A percentile compares a stretch with the other conserved stretches of the same genome.
phyloP scores from a whole-genome alignment of 2,797 vertebrate genomes.

The Brachymystax lenok region DNA sequence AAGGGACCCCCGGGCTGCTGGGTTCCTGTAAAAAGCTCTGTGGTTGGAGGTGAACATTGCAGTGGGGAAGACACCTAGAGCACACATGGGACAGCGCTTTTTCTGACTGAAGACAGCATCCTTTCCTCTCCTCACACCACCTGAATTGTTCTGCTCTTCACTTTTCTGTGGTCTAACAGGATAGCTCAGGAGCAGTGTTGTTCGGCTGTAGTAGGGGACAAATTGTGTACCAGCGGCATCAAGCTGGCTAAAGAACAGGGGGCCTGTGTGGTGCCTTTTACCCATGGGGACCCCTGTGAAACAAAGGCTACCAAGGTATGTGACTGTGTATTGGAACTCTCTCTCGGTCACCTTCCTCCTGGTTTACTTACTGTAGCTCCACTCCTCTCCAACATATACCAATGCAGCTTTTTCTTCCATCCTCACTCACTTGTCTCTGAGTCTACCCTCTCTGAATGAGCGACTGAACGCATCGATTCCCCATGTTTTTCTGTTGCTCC shows the following conservation, averaged over 20 bases:
- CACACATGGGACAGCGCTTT: conserved; percentile 21
- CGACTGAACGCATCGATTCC: too few species aligned
- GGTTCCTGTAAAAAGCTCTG: conserved; percentile 17
- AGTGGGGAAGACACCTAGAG: conserved; percentile 56
- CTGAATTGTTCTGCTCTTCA: not conserved
- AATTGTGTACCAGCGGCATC: conserved; percentile 77
- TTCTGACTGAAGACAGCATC: not conserved
- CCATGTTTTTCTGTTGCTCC: too few species aligned
- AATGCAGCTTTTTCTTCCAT: not conserved
- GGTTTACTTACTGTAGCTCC: not conserved
- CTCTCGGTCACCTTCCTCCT: not conserved
- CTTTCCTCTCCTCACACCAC: not conserved
- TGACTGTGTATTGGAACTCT: not conserved
- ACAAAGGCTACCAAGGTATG: conserved; percentile 79
- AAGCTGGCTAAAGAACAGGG: conserved; percentile 68
- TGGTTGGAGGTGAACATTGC: conserved; percentile 38
- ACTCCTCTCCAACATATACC: not conserved
- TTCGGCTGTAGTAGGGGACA: conserved; percentile 63
- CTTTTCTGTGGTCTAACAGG: conserved; percentile 58
- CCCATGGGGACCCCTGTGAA: conserved; percentile 66
- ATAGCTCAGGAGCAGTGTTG: conserved; percentile 87
- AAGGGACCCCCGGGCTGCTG: not conserved
- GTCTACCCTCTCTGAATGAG: not conserved
- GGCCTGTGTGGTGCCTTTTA: conserved; percentile 63
- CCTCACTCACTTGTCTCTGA: not conserved